Percentiles rank a stretch among this genome's conserved stretches.
These are phyloP conservation scores for Tenebrosternarchus preto DNA, from an alignment of 2,113 vertebrate genomes.

Conservation along the genomic window DNA sequence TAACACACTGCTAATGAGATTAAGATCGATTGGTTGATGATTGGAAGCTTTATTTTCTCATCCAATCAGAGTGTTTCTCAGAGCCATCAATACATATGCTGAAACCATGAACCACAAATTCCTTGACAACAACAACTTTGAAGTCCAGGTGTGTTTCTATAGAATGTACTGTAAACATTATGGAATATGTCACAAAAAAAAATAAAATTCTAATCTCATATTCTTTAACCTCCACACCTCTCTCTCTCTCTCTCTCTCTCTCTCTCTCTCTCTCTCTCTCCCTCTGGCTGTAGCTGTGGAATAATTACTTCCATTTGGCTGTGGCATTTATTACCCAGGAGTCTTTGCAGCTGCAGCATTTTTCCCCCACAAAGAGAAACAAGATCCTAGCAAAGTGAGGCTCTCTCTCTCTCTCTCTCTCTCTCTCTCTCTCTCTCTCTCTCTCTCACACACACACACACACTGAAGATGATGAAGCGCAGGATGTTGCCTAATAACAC, in stretches of 20 bases:
- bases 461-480: too few relatives aligned
- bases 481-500: too few relatives aligned
- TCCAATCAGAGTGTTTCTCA: conserved; percentile 83
- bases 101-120: conserved; percentile 98
- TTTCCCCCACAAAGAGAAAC: conserved; percentile 91
- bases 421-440: neutral
- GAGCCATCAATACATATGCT: conserved; percentile 95
- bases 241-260: conserved; percentile 26
- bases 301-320: conserved; percentile 98
- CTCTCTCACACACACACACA: too few relatives aligned
- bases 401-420: conserved; percentile 24
- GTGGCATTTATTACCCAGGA: conserved; percentile 99
- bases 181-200: neutral
- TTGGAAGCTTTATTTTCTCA: conserved; percentile 22
- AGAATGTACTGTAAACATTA: neutral
- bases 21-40: neutral
- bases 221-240: too few relatives aligned
- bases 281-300: conserved; percentile 86
- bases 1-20: too few relatives aligned
- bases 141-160: conserved; percentile 83
- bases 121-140: conserved; percentile 91
- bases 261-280: conserved; percentile 23
- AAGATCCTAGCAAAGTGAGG: conserved; percentile 92
- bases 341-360: conserved; percentile 94
- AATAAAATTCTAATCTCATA: too few relatives aligned